phyloP scores from a whole-genome alignment of 2,888 invertebrate species.

The Tenodera sinensis region DNA sequence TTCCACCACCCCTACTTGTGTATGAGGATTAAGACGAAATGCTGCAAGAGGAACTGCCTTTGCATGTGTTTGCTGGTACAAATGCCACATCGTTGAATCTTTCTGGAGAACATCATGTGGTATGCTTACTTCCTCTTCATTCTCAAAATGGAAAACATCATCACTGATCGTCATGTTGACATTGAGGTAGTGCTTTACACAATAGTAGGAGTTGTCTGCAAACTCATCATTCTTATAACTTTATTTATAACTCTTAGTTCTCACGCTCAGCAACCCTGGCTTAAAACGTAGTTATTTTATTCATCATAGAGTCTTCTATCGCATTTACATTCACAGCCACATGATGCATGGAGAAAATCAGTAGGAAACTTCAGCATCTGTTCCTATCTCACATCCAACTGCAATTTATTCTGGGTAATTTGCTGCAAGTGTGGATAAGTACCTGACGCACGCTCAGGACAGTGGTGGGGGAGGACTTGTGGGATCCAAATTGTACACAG shows the following conservation, averaged over 20 bases:
- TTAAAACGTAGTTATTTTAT: constrained; percentile 24
- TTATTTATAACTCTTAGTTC: constrained; percentile 36
- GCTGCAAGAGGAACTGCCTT: constrained; percentile 36
- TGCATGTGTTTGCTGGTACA: constrained; percentile 39
- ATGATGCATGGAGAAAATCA: constrained; percentile 1
- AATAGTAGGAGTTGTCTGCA: constrained; percentile 1
- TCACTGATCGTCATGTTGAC: neutral
- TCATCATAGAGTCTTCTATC: constrained; percentile 1
- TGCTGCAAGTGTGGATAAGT: constrained; percentile 32
- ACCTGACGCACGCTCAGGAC: constrained; percentile 18
- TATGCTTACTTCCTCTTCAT: constrained; percentile 27
- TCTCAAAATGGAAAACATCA: neutral
- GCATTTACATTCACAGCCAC: neutral
- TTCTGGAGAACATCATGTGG: constrained; percentile 40
- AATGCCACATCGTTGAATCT: constrained; percentile 37
- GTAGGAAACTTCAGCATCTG: neutral
- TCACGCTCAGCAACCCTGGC: constrained; percentile 31
- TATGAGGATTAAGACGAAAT: constrained; percentile 29
- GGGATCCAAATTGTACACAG: constrained; percentile 8
- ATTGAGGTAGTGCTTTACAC: neutral
- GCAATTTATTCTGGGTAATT: constrained; percentile 40
- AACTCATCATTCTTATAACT: constrained; percentile 36
- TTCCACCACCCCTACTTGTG: neutral
- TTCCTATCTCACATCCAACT: constrained; percentile 35
- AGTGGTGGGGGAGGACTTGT: constrained; percentile 12